Evolutionary conservation across 2,797 vertebrate genomes (phyloP), one percentile per base, ranked within the genome.

Genomic region (Muraenolepis orangiensis): DNA sequence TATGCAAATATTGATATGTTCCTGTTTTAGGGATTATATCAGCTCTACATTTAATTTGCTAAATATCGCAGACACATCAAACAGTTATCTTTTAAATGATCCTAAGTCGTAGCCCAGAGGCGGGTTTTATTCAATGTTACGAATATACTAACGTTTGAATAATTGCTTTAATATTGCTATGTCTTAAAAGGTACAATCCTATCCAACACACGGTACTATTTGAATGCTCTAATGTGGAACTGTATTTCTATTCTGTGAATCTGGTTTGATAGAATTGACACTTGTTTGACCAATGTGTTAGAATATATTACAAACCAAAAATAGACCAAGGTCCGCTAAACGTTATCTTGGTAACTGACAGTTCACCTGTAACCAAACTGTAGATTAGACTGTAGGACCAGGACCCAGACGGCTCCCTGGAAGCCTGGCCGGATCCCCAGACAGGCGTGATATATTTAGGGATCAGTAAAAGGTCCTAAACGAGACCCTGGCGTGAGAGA

Each of bases 391-490:
- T 73, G n/a, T n/a, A n/a, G n/a, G n/a, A 72, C 71, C 81, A 78
- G 76, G 84, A 86, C 83, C 79, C 77, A 83, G 79, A 82, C 83
- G 76, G 85, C 81, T 83, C 86, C 89, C 83, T 79, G 76, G 76
- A 77, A 80, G 78, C 75, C 76, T 84, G 85, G 91, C 90, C 87
- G 88, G 86, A 82, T 80, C 84, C 81, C 78, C 86, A 91, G 89
- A 92, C 90, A 86, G 81, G 83, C 84, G 87, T 90, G 90, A 92
- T 91, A 83, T 90, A 92, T 92, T 88, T 92, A 88, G 86, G 88
- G 87, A 93, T 91, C 89, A 90, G 91, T 93, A 91, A 93, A 91
- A 89, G 91, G 87, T 87, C 90, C 90, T 93, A 92, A 93, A 92
- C 86, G 90, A 90, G 91, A 91, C 87, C 90, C 89, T 90, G 90